Conservation (phyloP, 1,140 invertebrate genomes). For the Drosophila bipectinata region DNA sequence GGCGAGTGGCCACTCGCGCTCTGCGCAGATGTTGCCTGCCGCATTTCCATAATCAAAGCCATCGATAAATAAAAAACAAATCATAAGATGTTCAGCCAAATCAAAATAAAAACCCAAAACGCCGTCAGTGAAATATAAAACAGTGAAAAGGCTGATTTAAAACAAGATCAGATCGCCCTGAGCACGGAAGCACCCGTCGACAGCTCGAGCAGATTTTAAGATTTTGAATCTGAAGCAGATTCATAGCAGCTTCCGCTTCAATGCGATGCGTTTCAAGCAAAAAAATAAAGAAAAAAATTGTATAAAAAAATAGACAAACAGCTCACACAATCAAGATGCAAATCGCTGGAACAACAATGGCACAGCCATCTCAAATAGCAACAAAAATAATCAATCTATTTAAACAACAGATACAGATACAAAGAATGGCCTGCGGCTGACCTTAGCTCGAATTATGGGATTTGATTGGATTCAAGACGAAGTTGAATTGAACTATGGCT, state of each 20-base stretch:
- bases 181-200: slow-evolving; percentile 48
- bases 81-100: slow-evolving; percentile 46
- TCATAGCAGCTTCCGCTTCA: slow-evolving; percentile 67
- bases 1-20: slow-evolving; percentile 11
- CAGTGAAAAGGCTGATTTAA: slow-evolving; percentile 25
- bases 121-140: slow-evolving; percentile 22
- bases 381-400: slow-evolving; percentile 75
- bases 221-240: slow-evolving; percentile 31
- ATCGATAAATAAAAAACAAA: slow-evolving; percentile 23
- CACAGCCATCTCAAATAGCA: slow-evolving; percentile 48
- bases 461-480: slow-evolving; percentile 36
- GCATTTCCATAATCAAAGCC: slow-evolving; percentile 67
- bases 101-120: slow-evolving; percentile 41
- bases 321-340: slow-evolving; percentile 72
- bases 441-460: slow-evolving; percentile 68
- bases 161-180: slow-evolving; percentile 41
- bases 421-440: slow-evolving; percentile 58
- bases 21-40: slow-evolving; percentile 36
- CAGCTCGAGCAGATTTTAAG: slow-evolving; percentile 26
- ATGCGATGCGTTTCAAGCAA: slow-evolving; percentile 36
- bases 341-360: slow-evolving; percentile 69
- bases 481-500: slow-evolving; percentile 36
- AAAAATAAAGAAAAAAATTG: slow-evolving; percentile 8
- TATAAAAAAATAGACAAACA: slow-evolving; percentile 21
- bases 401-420: slow-evolving; percentile 40